Conservation (phyloP, 2,113 vertebrate species). For the Prochilodus magdalenae region DNA sequence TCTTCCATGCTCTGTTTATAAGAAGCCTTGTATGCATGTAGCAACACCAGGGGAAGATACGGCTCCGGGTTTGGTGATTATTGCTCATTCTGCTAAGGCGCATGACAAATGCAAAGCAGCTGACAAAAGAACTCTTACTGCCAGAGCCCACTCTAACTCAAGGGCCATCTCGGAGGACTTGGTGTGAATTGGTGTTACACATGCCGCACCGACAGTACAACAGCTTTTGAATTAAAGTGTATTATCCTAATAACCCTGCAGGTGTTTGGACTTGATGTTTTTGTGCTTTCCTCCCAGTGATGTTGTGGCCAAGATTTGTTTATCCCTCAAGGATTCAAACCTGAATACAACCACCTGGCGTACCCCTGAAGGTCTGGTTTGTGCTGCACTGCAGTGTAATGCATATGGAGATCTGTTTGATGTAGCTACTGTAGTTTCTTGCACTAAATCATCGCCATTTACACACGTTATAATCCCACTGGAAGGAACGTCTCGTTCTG, state of each 20-base stretch:
- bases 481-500: too few relatives aligned
- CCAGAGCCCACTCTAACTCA: neutral
- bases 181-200: neutral
- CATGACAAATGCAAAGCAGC: neutral
- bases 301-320: neutral
- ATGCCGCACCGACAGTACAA: neutral
- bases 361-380: neutral
- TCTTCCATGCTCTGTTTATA: neutral
- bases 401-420: too few relatives aligned
- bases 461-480: too few relatives aligned
- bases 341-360: neutral
- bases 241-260: neutral
- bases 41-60: neutral
- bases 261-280: slow-evolving; percentile 5
- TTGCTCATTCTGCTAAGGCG: neutral
- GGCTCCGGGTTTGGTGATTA: neutral
- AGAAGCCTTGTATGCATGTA: neutral
- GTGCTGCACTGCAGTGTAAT: too few relatives aligned
- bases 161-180: neutral
- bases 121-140: neutral
- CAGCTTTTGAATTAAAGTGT: neutral
- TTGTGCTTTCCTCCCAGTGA: neutral
- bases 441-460: too few relatives aligned
- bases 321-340: neutral
- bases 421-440: too few relatives aligned